Base-by-base conservation (phyloP, 2,888 invertebrate genomes). In the Punctoribates punctum region DNA sequence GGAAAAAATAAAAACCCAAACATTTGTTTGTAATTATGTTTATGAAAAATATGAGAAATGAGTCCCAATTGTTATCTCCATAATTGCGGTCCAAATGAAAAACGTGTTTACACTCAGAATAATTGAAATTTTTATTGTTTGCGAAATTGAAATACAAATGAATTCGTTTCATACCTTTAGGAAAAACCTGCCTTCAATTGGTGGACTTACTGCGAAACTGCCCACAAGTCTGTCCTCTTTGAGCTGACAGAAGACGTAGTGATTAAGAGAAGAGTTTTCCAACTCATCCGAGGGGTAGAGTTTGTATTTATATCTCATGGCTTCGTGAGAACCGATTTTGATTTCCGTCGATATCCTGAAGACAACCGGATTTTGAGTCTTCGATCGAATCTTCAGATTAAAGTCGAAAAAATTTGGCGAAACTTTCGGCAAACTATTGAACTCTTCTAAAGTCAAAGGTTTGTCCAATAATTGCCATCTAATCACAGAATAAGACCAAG, bases 381-480 rank as follows among this genome's bases (percentile, higher is more conserved):
- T 79, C 6, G 80, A 77, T 8, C 81, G 78, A 13, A 83, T 80
- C 29, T 81, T 80, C 27, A 83, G 79, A 38, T 80, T 80, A 76
- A 80, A 82, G 54, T 81, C 80, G 81, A 85, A 86, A 81, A 86
- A 86, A 60, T 84, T 83, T 3, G 85, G 84, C 75, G 85, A 84
- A 46, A 85, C 81, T 76, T 85, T 83, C 1, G 86, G 86, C 57
- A 85, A 82, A 38, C 82, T 81, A 65, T 85, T 84, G 81, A 86
- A 86, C 72, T 85, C 83, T 11, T 84, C 83, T 77, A 86, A 79
- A 8, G 83, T 82, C 62, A 85, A 81, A 6, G 85, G 85, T 77
- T 82, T 82, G 78, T 84, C 83, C 75, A 86, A 81, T 9, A 86
- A 83, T 82, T 86, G 86, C 85, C 85, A 85, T 75, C 82, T 82